Evolutionary conservation across 2,888 invertebrate species (phyloP), one percentile per base, ranked within the genome.

Genomic region (Conus canariensis): DNA sequence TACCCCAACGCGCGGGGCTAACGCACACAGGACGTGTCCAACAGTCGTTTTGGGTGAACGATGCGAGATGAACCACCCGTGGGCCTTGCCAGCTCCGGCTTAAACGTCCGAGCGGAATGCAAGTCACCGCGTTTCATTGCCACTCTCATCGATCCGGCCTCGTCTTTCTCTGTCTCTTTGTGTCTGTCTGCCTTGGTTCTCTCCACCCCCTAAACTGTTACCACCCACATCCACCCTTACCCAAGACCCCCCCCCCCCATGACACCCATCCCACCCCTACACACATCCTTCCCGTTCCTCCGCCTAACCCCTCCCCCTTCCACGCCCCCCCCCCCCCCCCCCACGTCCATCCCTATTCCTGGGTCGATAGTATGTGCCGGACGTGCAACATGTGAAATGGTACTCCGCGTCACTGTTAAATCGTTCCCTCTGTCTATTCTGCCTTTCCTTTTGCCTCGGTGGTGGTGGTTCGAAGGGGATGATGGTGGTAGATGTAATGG

Each of bases 401-500:
- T 30, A 80, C 77, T 80, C 77, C 14, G 30, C 45, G 77, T 80
- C 77, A 80, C 77, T 10, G 77, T 80, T 30, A 80, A 80, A 80
- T 80, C 77, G 30, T 80, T 80, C 45, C 77, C 16, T 80, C 77
- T 80, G 77, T 80, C 77, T 45, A 16, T 80, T n/a, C 30, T 85
- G 14, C n/a, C 25, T 85, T 7, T 59, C 12, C 82, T 82, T n/a
- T 82, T 45, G 45, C 45, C 45, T 45, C 45, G 45, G 45, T 45
- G 45, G 45, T 45, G 4, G 45, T 45, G 45, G 45, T 45, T 45
- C 45, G 45, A 45, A 45, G 45, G 45, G 45, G 45, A 3, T 45
- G 45, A 45, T 45, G 45, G 4, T 45, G 45, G 45, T 45, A 45
- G 45, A 45, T 45, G 45, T 45, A 45, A 45, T 45, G 3, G 14